phyloP scores from a whole-genome alignment of 2,113 vertebrate genomes.

The Notothenia rossii region DNA sequence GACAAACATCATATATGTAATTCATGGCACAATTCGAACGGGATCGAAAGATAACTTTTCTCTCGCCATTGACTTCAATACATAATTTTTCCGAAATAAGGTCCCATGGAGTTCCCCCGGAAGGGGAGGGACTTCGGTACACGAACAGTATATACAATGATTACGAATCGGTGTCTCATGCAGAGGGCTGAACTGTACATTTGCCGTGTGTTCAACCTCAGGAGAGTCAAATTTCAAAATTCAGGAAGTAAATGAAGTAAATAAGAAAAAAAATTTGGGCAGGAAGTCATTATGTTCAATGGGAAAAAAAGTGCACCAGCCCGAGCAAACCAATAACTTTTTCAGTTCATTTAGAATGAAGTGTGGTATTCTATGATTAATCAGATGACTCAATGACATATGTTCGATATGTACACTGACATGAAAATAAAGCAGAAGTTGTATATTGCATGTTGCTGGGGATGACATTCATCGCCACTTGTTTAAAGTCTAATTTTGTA shows the following conservation, averaged over 20 bases:
- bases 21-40: too few relatives aligned
- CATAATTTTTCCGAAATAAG: too few relatives aligned
- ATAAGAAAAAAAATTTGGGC: background rate
- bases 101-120: too few relatives aligned
- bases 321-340: background rate
- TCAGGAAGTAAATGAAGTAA: background rate
- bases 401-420: background rate
- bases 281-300: background rate
- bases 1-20: too few relatives aligned
- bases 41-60: too few relatives aligned
- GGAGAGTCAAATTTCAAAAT: background rate
- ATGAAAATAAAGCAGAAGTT: background rate
- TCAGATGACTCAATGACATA: background rate
- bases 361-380: too few relatives aligned
- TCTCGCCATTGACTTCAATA: too few relatives aligned
- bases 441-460: background rate
- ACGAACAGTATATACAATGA: too few relatives aligned
- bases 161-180: background rate
- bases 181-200: background rate
- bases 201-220: background rate
- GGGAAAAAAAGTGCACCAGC: background rate
- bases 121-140: too few relatives aligned
- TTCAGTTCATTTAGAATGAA: background rate
- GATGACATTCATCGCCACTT: background rate
- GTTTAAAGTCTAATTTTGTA: too few relatives aligned